phyloP scores from a whole-genome alignment of 2,797 vertebrate genomes.

The Zonotrichia albicollis region DNA sequence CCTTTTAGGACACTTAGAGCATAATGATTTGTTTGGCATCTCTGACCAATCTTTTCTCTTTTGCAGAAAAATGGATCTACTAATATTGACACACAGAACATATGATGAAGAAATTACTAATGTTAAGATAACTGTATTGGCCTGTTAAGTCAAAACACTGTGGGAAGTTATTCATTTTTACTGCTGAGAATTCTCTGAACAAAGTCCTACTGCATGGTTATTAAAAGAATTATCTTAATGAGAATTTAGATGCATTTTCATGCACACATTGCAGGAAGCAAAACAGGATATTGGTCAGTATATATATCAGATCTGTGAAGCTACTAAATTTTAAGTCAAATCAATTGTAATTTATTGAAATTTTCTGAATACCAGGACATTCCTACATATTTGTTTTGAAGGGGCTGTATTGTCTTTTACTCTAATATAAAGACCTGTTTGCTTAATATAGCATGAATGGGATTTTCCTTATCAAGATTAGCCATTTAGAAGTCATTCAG shows the following conservation, averaged over 20 bases:
- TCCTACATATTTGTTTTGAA: neutral
- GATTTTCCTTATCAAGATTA: neutral
- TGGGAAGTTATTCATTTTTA: conserved; percentile 3
- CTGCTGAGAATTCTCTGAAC: conserved; percentile 10
- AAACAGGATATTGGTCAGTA: neutral
- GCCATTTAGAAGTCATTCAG: neutral
- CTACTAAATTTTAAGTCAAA: neutral
- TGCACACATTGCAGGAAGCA: neutral
- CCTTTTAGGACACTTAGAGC: neutral
- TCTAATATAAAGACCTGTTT: neutral
- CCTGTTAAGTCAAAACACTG: neutral
- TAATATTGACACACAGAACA: conserved; percentile 41
- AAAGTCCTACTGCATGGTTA: neutral
- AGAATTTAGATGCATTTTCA: neutral
- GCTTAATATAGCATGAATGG: neutral
- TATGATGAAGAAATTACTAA: conserved; percentile 15
- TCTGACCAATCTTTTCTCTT: conserved; percentile 47
- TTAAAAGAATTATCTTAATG: neutral
- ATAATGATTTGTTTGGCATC: neutral
- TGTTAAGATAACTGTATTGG: conserved; percentile 19
- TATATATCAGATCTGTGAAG: neutral
- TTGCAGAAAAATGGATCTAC: conserved; percentile 80
- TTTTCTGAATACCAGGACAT: neutral
- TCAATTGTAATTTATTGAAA: neutral
- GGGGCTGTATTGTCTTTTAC: neutral